Evolutionary conservation across 2,888 invertebrate species (phyloP).

Genomic region (Epirrita christyi): DNA sequence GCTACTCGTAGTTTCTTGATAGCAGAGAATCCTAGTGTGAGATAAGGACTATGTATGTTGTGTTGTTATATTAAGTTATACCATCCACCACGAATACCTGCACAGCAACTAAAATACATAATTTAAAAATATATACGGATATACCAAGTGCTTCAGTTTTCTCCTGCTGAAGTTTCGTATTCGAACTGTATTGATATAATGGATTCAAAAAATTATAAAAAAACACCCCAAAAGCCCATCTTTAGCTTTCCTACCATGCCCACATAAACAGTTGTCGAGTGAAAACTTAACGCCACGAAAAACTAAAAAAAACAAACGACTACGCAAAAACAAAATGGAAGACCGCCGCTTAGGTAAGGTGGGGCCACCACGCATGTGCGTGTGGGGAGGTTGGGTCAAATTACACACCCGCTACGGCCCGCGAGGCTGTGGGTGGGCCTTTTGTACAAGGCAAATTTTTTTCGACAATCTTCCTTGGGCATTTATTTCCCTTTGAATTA

Average conservation of each 20-base stretch:
- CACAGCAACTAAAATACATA: too few species aligned
- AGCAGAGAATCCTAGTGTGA: too few species aligned
- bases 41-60: too few species aligned
- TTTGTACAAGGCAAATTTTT: slow-evolving; percentile 58
- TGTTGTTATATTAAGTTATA: too few species aligned
- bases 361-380: slow-evolving; percentile 78
- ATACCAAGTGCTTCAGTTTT: too few species aligned
- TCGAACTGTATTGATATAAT: too few species aligned
- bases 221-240: slow-evolving; percentile 3
- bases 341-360: slow-evolving; percentile 68
- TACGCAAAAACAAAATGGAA: slow-evolving; percentile 80
- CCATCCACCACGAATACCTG: too few species aligned
- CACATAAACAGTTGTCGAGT: slow-evolving; percentile 42
- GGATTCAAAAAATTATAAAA: not conserved
- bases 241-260: slow-evolving; percentile 17
- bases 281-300: slow-evolving; percentile 45
- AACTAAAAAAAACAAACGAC: slow-evolving; percentile 43
- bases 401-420: slow-evolving; percentile 35
- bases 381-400: slow-evolving; percentile 44
- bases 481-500: slow-evolving; percentile 49
- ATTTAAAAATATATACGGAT: too few species aligned
- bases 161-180: too few species aligned
- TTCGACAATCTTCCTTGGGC: slow-evolving; percentile 57
- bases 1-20: too few species aligned
- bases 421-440: slow-evolving; percentile 51